Conservation (phyloP, 2,888 invertebrate genomes). For the Rhagonycha fulva region DNA sequence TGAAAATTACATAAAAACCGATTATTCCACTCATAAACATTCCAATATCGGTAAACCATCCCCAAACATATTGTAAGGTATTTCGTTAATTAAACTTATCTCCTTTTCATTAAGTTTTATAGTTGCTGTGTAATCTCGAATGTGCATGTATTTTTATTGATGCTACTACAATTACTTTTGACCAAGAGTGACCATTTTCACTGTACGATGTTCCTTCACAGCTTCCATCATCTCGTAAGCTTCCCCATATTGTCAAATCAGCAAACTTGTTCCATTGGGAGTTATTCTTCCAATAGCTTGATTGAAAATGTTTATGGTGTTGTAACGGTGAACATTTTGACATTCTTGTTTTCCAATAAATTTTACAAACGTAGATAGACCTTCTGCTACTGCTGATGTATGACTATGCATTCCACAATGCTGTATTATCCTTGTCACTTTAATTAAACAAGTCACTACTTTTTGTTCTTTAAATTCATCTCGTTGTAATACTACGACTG, state of each 20-base stretch:
- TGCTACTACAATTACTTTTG: neutral
- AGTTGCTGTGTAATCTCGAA: neutral
- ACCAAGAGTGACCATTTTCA: constrained; percentile 7
- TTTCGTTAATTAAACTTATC: neutral
- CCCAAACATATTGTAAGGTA: too few relatives aligned
- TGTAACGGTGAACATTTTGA: neutral
- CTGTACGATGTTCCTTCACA: neutral
- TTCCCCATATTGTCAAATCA: neutral
- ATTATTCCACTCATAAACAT: too few relatives aligned
- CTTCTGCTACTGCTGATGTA: neutral
- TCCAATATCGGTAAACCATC: too few relatives aligned
- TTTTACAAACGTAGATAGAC: neutral
- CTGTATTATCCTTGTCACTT: neutral
- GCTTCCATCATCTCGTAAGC: neutral
- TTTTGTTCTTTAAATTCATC: neutral
- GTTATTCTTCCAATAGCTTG: neutral
- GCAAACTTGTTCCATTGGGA: neutral
- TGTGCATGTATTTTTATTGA: neutral
- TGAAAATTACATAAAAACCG: too few relatives aligned
- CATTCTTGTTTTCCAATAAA: neutral
- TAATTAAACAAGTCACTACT: neutral
- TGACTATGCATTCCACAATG: constrained; percentile 1
- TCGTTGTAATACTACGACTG: neutral
- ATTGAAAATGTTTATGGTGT: neutral
- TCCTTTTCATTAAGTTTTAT: neutral